These are phyloP conservation scores for Lepidotrigona ventralis DNA, from an alignment of 1,140 invertebrate species.

Conservation along the genomic window DNA sequence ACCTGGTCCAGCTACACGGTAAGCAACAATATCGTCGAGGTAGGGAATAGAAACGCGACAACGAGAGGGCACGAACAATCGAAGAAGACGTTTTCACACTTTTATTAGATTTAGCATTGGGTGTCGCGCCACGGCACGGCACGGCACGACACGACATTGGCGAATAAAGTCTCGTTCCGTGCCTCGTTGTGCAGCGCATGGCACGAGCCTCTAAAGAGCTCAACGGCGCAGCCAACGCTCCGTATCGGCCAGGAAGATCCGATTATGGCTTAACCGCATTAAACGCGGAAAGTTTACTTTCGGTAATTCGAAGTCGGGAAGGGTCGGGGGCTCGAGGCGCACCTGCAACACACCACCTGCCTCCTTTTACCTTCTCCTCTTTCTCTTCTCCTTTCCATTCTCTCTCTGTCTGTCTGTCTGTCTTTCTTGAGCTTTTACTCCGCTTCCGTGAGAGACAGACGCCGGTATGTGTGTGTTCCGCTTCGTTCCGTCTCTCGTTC, in stretches of 20 bases:
- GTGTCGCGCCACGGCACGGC: not conserved
- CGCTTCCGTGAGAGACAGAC: conserved; percentile 23
- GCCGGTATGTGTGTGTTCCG: not conserved
- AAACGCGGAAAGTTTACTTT: conserved; percentile 67
- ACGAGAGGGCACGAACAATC: not conserved
- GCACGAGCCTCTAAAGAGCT: conserved; percentile 50
- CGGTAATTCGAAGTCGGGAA: conserved; percentile 58
- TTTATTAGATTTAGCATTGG: conserved; percentile 24
- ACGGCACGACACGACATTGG: no score
- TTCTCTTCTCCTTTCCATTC: not conserved
- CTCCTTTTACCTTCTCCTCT: not conserved
- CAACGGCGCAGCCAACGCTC: conserved; percentile 43
- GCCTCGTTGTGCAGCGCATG: not conserved
- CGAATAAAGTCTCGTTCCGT: not conserved
- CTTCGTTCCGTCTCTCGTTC: conserved; percentile 22
- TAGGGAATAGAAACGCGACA: not conserved
- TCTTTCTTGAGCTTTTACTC: not conserved
- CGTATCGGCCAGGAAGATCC: conserved; percentile 64
- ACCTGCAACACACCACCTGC: conserved; percentile 55
- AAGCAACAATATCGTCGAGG: not conserved
- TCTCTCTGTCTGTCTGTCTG: not conserved
- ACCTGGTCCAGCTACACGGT: no score
- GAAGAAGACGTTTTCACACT: conserved; percentile 21
- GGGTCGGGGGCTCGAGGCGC: conserved; percentile 30
- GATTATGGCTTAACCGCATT: conserved; percentile 69